Base-by-base conservation (phyloP, 2,888 invertebrate species). In the Calameuta pallipes region DNA sequence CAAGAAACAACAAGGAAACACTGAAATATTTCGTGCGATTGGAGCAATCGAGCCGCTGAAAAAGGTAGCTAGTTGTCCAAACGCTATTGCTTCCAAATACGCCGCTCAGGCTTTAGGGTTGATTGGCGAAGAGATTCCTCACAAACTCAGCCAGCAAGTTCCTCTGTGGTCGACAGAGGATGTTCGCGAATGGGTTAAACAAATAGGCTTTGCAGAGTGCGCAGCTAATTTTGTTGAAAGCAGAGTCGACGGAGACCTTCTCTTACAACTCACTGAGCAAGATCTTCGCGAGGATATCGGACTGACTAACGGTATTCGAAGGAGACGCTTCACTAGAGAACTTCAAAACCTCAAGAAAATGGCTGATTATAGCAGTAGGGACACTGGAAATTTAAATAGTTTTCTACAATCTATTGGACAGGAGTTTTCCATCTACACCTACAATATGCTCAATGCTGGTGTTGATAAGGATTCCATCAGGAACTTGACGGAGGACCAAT, bases 161-260 rank as follows among this genome's bases (percentile, higher is more conserved):
- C 99, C 99, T 0, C 93, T 99, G 11, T 99, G 99, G 99, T 98
- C 98, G 0, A 96, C 96, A 33, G 97, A 97, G 91, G 99, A 99
- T 91, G 99, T 99, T 0, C 94, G 96, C 85, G 98, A 99, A 92
- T 99, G 99, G 99, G 98, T 99, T 0, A 98, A 97, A 90, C 99
- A 99, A 94, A 98, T 98, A 87, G 98, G 98, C 0, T 99, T 99
- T 91, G 94, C 94, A 30, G 96, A 96, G 88, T 98, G 96, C 86
- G 95, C 96, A 3, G 93, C 92, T 3, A 96, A 96, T 90, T 99
- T 99, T 90, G 94, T 95, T 73, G 96, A 97, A 78, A 98, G 98
- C 88, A 94, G 97, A 91, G 99, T 99, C 41, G 99, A 99, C 91
- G 99, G 99, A 11, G 99, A 99, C 93, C 93, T 99, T 76, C 92